Evolutionary conservation across 2,888 invertebrate species (phyloP).

Genomic region (Acrocera orbiculus): DNA sequence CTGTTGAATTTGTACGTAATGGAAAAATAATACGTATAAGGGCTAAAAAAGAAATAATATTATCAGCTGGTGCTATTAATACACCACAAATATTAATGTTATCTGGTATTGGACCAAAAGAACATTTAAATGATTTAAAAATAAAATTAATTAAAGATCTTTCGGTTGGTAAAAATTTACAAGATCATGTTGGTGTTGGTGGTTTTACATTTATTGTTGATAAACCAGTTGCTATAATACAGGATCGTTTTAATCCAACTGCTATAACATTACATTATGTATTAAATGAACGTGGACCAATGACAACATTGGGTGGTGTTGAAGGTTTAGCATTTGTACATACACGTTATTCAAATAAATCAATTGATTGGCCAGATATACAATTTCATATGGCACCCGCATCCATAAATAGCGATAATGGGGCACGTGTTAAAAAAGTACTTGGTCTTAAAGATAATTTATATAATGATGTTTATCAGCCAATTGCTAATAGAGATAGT

Average conservation of each 20-base stretch:
- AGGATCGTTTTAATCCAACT: slow-evolving; percentile 57
- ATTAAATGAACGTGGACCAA: slow-evolving; percentile 59
- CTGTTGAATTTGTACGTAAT: slow-evolving; percentile 61
- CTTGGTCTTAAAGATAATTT: slow-evolving; percentile 63
- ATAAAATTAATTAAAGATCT: slow-evolving; percentile 60
- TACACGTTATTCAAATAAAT: slow-evolving; percentile 62
- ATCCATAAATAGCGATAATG: slow-evolving; percentile 63
- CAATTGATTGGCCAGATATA: slow-evolving; percentile 69
- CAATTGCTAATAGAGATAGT: slow-evolving; percentile 51
- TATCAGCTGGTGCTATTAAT: slow-evolving; percentile 83
- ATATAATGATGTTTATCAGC: slow-evolving; percentile 61
- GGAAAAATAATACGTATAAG: slow-evolving; percentile 50
- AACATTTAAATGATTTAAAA: slow-evolving; percentile 49
- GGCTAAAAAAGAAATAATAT: slow-evolving; percentile 66
- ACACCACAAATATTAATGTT: slow-evolving; percentile 83
- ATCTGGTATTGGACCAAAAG: slow-evolving; percentile 62
- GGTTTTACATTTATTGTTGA: slow-evolving; percentile 47
- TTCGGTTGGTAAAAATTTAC: slow-evolving; percentile 63
- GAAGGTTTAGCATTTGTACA: slow-evolving; percentile 78
- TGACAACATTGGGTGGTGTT: slow-evolving; percentile 74
- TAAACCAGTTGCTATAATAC: slow-evolving; percentile 68
- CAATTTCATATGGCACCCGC: slow-evolving; percentile 90
- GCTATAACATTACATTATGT: slow-evolving; percentile 68
- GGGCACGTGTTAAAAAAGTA: slow-evolving; percentile 55
- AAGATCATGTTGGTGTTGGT: slow-evolving; percentile 78